phyloP scores from a whole-genome alignment of 2,888 invertebrate species.

The Cephalotes varians region DNA sequence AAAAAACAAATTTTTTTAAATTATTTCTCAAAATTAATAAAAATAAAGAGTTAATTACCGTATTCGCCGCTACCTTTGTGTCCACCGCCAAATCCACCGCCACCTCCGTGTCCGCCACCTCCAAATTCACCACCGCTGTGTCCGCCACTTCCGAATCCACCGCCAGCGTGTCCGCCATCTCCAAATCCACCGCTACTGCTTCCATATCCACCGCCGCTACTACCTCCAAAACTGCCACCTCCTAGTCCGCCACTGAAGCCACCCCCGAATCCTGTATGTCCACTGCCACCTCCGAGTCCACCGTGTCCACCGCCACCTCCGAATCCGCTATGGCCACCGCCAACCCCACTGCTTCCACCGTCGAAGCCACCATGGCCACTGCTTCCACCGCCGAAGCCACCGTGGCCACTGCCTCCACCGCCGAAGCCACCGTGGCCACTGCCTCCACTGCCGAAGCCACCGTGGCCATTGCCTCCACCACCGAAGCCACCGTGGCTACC shows the following conservation, averaged over 20 bases:
- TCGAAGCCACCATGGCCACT: not conserved
- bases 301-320: slow-evolving; percentile 38
- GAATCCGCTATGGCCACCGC: not conserved
- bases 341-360: slow-evolving; percentile 30
- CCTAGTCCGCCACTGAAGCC: not conserved
- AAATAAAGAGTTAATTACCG: not conserved
- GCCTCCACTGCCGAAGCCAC: not conserved
- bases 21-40: not conserved
- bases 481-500: slow-evolving; percentile 26
- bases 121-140: too few species aligned
- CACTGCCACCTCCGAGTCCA: slow-evolving; percentile 22
- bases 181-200: slow-evolving; percentile 14
- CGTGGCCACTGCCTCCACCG: slow-evolving; percentile 13
- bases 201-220: too few species aligned
- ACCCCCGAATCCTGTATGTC: slow-evolving; percentile 13
- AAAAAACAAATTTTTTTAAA: not conserved
- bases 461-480: not conserved
- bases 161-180: too few species aligned
- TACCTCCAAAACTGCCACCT: slow-evolving; percentile 8
- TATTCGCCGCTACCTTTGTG: slow-evolving; percentile 18
- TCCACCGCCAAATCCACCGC: too few species aligned
- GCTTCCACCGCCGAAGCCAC: not conserved
- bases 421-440: slow-evolving; percentile 25
- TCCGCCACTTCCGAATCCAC: too few species aligned
- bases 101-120: too few species aligned